Evolutionary conservation across 2,113 vertebrate species (phyloP).

Genomic region (Haplochromis vanheusdeni): DNA sequence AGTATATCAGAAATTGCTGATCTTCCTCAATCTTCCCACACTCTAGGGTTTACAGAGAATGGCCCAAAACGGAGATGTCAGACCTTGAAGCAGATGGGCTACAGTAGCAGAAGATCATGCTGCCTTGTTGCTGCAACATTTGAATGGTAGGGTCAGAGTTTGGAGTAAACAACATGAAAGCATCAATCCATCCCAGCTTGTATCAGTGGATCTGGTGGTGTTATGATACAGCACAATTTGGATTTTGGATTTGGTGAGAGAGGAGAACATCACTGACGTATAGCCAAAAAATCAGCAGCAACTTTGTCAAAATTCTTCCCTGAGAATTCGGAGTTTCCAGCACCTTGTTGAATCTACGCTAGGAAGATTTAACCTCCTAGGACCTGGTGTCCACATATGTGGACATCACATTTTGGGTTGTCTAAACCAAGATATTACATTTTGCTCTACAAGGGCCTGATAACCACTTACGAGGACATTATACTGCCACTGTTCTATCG

Average conservation of each 20-base stretch:
- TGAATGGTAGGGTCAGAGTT: not conserved
- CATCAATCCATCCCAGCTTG: not conserved
- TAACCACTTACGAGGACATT: not conserved
- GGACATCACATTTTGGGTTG: not conserved
- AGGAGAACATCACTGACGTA: not conserved
- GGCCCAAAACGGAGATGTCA: not conserved
- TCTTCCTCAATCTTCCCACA: not conserved
- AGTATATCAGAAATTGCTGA: not conserved
- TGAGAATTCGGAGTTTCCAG: not conserved
- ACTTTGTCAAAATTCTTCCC: not conserved
- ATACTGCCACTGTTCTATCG: not conserved
- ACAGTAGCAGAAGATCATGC: not conserved
- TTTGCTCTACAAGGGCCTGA: not conserved
- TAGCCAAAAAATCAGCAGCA: not conserved
- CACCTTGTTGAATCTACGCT: not conserved
- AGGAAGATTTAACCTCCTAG: not conserved
- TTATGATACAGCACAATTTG: not conserved
- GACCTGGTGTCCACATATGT: not conserved
- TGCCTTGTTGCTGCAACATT: not conserved
- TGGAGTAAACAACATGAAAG: not conserved
- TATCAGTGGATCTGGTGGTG: not conserved
- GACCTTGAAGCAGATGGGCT: not conserved
- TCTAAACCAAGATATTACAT: not conserved
- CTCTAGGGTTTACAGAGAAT: not conserved
- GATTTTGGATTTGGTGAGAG: not conserved